Evolutionary conservation across 92 coral and sea anemone genomes (phyloP).

Genomic region (Phenganax marumi): DNA sequence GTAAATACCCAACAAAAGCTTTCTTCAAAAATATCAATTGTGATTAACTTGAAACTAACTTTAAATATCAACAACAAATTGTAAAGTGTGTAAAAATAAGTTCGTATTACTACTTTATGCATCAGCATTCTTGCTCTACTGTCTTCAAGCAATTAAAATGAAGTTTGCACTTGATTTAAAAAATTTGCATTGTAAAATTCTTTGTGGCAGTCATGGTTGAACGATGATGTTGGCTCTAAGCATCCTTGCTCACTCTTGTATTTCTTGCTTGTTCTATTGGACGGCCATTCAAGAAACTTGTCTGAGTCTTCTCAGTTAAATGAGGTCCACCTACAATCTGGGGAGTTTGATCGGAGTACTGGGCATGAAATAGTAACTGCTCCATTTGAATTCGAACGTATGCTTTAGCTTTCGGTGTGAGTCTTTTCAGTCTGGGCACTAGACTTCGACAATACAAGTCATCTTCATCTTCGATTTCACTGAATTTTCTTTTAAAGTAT

Average conservation of each 20-base stretch:
- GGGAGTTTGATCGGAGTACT: background rate
- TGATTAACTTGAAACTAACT: no score
- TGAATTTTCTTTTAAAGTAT: slow-evolving; percentile 1
- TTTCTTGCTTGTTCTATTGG: background rate
- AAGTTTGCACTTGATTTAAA: no score
- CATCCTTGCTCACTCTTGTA: no score
- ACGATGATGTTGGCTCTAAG: no score
- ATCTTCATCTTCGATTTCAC: background rate
- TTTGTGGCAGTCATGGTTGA: no score
- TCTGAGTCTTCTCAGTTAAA: background rate
- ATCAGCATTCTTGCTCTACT: no score
- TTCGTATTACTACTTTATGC: no score
- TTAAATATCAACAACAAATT: no score
- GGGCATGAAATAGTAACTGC: slow-evolving; percentile 1
- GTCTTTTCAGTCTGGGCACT: slow-evolving; percentile 16
- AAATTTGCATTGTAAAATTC: no score
- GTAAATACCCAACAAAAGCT: slow-evolving; percentile 31
- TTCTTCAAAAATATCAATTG: background rate
- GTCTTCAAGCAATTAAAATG: no score
- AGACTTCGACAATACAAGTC: slow-evolving; percentile 12
- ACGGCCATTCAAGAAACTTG: slow-evolving; percentile 12
- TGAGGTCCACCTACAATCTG: background rate
- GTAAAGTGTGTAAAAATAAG: no score
- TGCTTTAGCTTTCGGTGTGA: slow-evolving; percentile 12
- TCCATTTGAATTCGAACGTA: slow-evolving; percentile 15